Evolutionary conservation across 2,888 invertebrate species (phyloP), one percentile per base, ranked within the genome.

Genomic region (Torymus auratus): DNA sequence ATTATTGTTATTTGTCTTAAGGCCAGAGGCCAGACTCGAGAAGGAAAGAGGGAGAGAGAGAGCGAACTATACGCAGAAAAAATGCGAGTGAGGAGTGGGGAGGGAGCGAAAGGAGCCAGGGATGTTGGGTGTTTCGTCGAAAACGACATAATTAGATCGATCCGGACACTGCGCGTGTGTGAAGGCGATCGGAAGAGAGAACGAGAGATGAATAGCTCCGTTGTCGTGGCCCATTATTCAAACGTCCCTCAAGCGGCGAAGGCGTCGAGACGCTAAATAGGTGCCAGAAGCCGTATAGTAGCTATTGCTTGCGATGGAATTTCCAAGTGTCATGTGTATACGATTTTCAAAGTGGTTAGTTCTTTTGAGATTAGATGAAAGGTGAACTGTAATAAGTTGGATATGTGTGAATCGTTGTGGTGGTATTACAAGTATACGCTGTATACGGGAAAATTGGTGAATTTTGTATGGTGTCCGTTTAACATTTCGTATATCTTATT

Each of bases 1-100:
- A 84, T 84, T 84, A 73, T 82, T 82, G 80, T 83, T 83, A 70
- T 72, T 80, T 71, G 64, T 75, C 78, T 79, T 52, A 71, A 76
- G 74, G 10, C 20, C 52, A 56, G 62, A 55, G 53, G 64, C 58
- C 17, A 14, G 20, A 55, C n/a, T 15, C 23, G 56, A 14, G 56
- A 11, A n/a, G 23, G 41, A 12, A n/a, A 23, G 41, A 28, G 41
- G n/a, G 69, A 3, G 15, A 58, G 28, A 41, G 60, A 11, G 52
- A 4, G 41, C 2, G 64, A 50, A 28, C 7, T 17, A 28, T 20
- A 23, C 1, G 7, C 5, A 62, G 20, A 5, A 56, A 56, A 56
- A 58, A 28, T 11, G n/a, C 7, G 7, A 28, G 2, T 28, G 28
- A n/a, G 14, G 64, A 86, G 87, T 85, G 85, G 86, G 84, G 87